phyloP scores from a whole-genome alignment of 2,113 vertebrate species.

The Ceyx melanurus region DNA sequence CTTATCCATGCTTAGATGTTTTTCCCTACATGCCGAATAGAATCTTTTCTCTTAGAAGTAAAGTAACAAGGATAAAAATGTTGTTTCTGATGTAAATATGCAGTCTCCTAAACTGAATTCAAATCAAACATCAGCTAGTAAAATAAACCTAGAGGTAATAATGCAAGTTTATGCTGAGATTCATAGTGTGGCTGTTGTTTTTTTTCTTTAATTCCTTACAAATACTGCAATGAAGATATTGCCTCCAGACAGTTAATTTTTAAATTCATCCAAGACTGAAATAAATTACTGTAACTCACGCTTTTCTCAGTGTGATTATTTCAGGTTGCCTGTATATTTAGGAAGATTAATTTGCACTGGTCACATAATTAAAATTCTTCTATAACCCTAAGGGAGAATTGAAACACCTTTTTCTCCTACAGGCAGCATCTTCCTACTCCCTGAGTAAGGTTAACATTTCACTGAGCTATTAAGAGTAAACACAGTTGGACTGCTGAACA shows the following conservation, averaged over 20 bases:
- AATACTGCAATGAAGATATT: slow-evolving; percentile 2
- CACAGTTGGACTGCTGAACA: background rate
- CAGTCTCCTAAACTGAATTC: background rate
- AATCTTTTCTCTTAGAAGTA: background rate
- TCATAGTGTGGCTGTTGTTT: background rate
- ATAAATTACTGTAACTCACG: background rate
- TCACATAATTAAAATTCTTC: background rate
- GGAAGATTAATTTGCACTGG: slow-evolving; percentile 7
- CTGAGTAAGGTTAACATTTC: background rate
- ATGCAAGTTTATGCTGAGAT: background rate
- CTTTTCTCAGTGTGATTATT: background rate
- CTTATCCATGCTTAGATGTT: background rate
- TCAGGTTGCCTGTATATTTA: background rate
- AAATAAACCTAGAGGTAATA: background rate
- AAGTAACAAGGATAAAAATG: background rate
- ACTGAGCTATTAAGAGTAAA: background rate
- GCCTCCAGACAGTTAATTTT: background rate
- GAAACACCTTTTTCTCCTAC: background rate
- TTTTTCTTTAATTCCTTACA: background rate
- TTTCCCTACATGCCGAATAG: accelerated
- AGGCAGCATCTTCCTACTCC: background rate
- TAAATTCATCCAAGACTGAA: background rate
- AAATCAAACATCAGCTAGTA: background rate
- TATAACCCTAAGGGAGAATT: background rate
- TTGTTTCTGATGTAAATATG: background rate